phyloP scores from a whole-genome alignment of 2,888 invertebrate genomes.

The Orchestes rusci region DNA sequence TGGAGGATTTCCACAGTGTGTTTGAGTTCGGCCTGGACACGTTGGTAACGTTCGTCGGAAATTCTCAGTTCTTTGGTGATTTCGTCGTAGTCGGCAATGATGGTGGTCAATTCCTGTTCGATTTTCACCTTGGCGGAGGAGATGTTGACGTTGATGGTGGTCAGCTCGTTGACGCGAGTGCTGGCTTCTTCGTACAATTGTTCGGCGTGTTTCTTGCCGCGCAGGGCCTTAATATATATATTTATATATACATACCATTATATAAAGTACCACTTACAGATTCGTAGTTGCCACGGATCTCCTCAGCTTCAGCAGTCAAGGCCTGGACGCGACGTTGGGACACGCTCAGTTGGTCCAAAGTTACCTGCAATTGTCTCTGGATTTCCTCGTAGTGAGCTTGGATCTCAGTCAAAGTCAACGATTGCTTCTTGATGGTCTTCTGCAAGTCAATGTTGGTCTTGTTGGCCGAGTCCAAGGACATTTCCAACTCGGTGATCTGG shows the following conservation, averaged over 20 bases:
- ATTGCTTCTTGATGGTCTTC: conserved; percentile 96
- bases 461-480: conserved; percentile 95
- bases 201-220: conserved; percentile 86
- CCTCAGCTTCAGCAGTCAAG: conserved; percentile 91
- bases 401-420: conserved; percentile 82
- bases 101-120: conserved; percentile 85
- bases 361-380: conserved; percentile 84
- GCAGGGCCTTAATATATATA: conserved; percentile 65
- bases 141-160: conserved; percentile 91
- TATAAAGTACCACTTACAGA: conserved; percentile 46
- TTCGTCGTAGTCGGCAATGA: conserved; percentile 96
- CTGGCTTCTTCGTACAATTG: conserved; percentile 84
- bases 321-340: conserved; percentile 87
- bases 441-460: conserved; percentile 96
- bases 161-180: conserved; percentile 89
- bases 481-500: conserved; percentile 93
- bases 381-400: conserved; percentile 95
- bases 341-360: conserved; percentile 86
- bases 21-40: conserved; percentile 85
- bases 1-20: conserved; percentile 90
- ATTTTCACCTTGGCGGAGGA: conserved; percentile 90
- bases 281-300: conserved; percentile 87
- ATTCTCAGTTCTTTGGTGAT: conserved; percentile 92
- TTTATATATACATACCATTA: background rate
- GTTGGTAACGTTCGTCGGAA: conserved; percentile 91